Evolutionary conservation across 2,113 vertebrate species (phyloP).

Genomic region (Cyprinus carpio): DNA sequence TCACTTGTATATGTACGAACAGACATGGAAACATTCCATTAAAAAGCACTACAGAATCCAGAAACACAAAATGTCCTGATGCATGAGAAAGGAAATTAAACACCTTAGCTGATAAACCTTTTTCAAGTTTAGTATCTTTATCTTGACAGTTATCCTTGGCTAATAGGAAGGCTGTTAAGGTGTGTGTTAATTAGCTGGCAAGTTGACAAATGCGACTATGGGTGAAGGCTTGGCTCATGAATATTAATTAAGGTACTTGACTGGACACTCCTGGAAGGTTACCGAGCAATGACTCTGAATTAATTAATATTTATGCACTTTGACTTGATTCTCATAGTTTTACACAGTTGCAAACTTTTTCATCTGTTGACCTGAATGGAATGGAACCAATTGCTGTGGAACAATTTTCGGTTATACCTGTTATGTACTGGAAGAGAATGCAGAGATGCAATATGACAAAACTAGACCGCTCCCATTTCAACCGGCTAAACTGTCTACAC

Average conservation of each 20-base stretch:
- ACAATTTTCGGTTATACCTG: neutral
- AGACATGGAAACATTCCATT: neutral
- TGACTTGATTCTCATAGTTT: neutral
- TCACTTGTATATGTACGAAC: neutral
- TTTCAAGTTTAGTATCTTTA: neutral
- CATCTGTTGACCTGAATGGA: neutral
- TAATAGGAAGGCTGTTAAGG: neutral
- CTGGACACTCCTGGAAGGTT: constrained; percentile 29
- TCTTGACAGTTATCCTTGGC: neutral
- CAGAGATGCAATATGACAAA: neutral
- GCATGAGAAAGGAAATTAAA: neutral
- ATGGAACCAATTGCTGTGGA: neutral
- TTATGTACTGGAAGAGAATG: neutral
- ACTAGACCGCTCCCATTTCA: neutral
- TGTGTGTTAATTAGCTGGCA: constrained; percentile 6
- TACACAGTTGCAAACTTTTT: constrained; percentile 4
- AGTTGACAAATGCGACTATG: constrained; percentile 1
- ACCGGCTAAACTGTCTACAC: neutral
- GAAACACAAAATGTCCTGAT: neutral
- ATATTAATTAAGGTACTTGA: constrained; percentile 25
- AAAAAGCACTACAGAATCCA: neutral
- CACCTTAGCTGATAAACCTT: neutral
- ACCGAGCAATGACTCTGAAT: constrained; percentile 5
- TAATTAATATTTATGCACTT: constrained; percentile 28
- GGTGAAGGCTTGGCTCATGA: neutral